Conservation (phyloP, 2,888 invertebrate genomes). For the Linnaemya vulpina region DNA sequence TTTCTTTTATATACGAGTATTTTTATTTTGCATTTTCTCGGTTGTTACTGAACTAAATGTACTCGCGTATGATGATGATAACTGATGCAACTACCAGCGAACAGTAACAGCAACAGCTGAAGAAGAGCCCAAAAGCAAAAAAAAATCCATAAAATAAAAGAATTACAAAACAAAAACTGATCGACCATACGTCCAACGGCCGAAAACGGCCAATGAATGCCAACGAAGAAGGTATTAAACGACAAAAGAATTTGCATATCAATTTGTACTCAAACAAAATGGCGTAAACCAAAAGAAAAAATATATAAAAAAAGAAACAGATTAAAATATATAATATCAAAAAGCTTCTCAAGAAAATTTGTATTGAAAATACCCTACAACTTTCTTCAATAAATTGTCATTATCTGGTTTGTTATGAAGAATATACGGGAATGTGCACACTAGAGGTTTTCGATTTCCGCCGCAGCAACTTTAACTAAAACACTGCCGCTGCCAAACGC, state of each 20-base stretch:
- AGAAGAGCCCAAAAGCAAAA: slow-evolving; percentile 45
- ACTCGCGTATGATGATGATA: slow-evolving; percentile 70
- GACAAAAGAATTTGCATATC: slow-evolving; percentile 73
- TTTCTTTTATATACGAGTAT: background rate
- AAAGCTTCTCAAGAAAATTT: slow-evolving; percentile 30
- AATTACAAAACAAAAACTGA: slow-evolving; percentile 36
- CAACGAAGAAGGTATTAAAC: slow-evolving; percentile 69
- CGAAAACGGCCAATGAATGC: slow-evolving; percentile 63
- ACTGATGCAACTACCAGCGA: slow-evolving; percentile 51
- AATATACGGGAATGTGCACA: no score
- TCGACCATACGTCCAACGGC: slow-evolving; percentile 48
- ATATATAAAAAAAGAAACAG: background rate
- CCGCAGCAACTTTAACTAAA: no score
- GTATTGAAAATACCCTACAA: slow-evolving; percentile 32
- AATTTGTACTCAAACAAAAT: slow-evolving; percentile 74
- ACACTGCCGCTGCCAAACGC: no score
- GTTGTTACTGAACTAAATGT: slow-evolving; percentile 54
- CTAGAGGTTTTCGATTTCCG: no score
- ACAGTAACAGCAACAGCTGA: slow-evolving; percentile 32
- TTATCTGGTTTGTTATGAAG: no score
- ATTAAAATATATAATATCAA: slow-evolving; percentile 15
- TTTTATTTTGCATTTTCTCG: slow-evolving; percentile 19
- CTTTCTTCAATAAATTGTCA: background rate
- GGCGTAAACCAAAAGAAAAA: slow-evolving; percentile 65
- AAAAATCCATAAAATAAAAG: background rate